phyloP scores from a whole-genome alignment of 1,140 invertebrate genomes.

The Drepana arcuata region DNA sequence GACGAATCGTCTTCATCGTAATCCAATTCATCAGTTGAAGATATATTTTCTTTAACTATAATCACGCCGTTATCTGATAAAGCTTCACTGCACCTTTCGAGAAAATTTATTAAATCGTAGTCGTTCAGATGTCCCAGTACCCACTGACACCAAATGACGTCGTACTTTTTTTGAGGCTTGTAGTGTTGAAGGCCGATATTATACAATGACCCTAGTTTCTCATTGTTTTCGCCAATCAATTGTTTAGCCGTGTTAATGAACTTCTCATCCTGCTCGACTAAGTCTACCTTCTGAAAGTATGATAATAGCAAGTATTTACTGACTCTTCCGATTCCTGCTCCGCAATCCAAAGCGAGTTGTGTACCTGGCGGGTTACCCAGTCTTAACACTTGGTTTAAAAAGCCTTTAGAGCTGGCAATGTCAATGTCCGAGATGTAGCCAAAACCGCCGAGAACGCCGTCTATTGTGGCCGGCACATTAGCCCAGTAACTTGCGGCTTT shows the following conservation, averaged over 20 bases:
- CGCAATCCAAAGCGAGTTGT: constrained; percentile 91
- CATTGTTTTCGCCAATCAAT: constrained; percentile 33
- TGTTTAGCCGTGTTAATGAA: constrained; percentile 48
- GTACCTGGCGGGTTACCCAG: constrained; percentile 73
- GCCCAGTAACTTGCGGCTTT: constrained; percentile 89
- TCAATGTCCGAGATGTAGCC: constrained; percentile 88
- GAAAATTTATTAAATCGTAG: constrained; percentile 88
- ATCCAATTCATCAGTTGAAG: constrained; percentile 77
- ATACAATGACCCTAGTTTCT: constrained; percentile 75
- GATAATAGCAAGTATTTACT: constrained; percentile 91
- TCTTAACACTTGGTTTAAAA: constrained; percentile 80
- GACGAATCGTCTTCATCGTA: constrained; percentile 93
- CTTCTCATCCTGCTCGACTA: constrained; percentile 93
- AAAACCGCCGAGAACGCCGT: constrained; percentile 97
- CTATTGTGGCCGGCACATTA: constrained; percentile 86
- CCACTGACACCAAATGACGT: constrained; percentile 99
- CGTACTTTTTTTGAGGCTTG: constrained; percentile 82
- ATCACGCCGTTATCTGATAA: constrained; percentile 85
- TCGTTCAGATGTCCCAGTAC: constrained; percentile 94
- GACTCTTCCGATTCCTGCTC: constrained; percentile 96
- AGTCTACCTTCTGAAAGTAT: constrained; percentile 89
- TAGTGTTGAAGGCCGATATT: constrained; percentile 86
- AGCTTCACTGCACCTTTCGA: constrained; percentile 80
- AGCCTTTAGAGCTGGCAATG: constrained; percentile 87
- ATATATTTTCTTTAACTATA: constrained; percentile 96